Evolutionary conservation across 2,797 vertebrate genomes (phyloP).

Genomic region (Phrynocephalus vlangalii): DNA sequence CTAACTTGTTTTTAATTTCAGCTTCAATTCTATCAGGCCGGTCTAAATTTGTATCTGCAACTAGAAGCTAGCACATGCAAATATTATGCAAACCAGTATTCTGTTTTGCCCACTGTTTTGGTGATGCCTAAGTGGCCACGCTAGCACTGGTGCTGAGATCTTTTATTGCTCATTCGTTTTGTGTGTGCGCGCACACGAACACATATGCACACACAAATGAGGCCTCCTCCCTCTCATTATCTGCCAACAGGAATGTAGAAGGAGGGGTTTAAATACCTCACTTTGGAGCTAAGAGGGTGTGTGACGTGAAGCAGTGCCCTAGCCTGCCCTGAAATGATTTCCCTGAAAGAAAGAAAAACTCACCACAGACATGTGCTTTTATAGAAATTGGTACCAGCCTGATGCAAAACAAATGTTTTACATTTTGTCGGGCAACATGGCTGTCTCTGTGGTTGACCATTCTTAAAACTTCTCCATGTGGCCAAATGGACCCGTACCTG

Average conservation of each 20-base stretch:
- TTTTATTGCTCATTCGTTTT: neutral
- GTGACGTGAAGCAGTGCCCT: neutral
- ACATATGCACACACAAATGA: neutral
- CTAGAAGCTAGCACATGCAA: neutral
- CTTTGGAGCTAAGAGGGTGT: neutral
- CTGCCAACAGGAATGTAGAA: neutral
- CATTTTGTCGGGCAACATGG: no score
- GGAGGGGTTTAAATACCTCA: neutral
- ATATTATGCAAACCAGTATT: neutral
- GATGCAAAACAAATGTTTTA: no score
- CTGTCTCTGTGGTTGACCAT: no score
- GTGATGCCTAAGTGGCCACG: neutral
- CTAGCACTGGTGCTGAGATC: neutral
- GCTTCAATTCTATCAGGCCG: neutral
- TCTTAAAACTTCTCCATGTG: no score
- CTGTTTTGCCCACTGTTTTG: neutral
- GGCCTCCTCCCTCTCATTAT: neutral
- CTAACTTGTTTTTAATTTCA: neutral
- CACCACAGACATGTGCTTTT: no score
- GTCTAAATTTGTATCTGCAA: neutral
- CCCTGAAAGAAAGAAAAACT: neutral
- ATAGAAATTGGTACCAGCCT: no score
- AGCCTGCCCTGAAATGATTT: neutral
- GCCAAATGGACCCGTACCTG: neutral
- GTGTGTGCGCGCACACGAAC: no score